Percentiles rank a stretch among this genome's conserved stretches.
These are phyloP conservation scores for Bos javanicus DNA, from an alignment of 2,113 vertebrate species.

Conservation along the genomic window DNA sequence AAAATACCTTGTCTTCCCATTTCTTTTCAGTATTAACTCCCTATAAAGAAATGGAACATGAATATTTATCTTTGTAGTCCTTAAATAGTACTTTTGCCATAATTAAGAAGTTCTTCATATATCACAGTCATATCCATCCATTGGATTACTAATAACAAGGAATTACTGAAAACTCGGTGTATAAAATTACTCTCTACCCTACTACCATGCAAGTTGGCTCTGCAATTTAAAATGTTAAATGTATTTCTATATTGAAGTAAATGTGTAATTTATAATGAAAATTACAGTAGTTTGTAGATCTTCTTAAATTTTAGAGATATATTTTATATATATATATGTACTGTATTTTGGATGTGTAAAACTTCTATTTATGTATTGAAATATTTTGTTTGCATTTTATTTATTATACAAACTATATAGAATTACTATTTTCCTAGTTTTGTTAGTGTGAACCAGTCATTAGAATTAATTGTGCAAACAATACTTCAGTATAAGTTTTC, in stretches of 20 bases:
- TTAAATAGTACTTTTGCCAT: not conserved
- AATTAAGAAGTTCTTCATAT: slow-evolving; percentile 15
- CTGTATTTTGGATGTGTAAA: slow-evolving; percentile 77
- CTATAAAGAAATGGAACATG: not conserved
- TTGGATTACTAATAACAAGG: not conserved
- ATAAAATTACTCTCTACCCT: not conserved
- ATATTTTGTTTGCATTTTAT: slow-evolving; percentile 70
- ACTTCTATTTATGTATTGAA: slow-evolving; percentile 77
- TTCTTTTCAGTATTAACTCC: not conserved
- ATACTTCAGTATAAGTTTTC: slow-evolving; percentile 49
- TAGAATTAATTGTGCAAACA: slow-evolving; percentile 71
- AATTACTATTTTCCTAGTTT: slow-evolving; percentile 74
- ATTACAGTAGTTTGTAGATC: slow-evolving; percentile 19
- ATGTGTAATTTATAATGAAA: slow-evolving; percentile 44
- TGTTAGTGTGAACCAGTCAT: slow-evolving; percentile 67
- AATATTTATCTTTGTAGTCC: not conserved
- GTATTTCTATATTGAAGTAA: slow-evolving; percentile 34
- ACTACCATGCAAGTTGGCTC: not conserved
- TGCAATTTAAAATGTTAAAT: slow-evolving; percentile 25
- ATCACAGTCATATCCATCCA: not conserved
- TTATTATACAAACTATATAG: slow-evolving; percentile 75
- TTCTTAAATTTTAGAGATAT: slow-evolving; percentile 56
- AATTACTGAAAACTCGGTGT: slow-evolving; percentile 2
- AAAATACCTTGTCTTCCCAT: not conserved
- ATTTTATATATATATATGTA: slow-evolving; percentile 65